phyloP scores from a whole-genome alignment of 2,888 invertebrate species.

The Melikaiella ostensackeni region DNA sequence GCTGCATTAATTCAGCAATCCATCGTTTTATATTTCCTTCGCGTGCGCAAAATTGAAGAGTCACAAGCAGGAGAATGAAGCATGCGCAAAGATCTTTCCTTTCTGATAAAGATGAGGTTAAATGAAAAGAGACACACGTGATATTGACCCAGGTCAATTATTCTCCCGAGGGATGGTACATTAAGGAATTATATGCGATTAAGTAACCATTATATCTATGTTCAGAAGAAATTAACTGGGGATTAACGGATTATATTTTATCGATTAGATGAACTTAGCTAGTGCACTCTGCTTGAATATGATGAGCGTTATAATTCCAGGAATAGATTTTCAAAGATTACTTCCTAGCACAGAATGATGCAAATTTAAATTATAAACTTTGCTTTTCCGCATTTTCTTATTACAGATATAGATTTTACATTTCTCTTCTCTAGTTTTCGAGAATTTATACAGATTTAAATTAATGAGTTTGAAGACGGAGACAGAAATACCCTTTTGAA shows the following conservation, averaged over 20 bases:
- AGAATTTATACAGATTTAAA: neutral
- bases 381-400: too few relatives aligned
- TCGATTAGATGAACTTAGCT: neutral
- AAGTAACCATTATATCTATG: neutral
- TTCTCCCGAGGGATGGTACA: neutral
- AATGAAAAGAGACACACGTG: neutral
- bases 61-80: neutral
- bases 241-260: neutral
- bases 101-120: neutral
- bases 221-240: neutral
- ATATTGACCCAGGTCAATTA: neutral
- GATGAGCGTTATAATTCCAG: too few relatives aligned
- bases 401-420: neutral
- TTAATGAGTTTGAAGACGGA: neutral
- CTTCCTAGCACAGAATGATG: neutral
- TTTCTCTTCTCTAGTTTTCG: neutral
- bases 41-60: constrained; percentile 30
- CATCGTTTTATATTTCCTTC: constrained; percentile 20
- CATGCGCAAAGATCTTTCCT: constrained; percentile 3
- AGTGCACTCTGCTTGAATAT: neutral
- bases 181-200: constrained; percentile 1
- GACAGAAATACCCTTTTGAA: neutral
- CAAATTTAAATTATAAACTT: neutral
- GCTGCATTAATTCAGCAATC: constrained; percentile 14
- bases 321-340: neutral